Base-by-base conservation (phyloP, 2,113 vertebrate genomes). In the Alces alces region DNA sequence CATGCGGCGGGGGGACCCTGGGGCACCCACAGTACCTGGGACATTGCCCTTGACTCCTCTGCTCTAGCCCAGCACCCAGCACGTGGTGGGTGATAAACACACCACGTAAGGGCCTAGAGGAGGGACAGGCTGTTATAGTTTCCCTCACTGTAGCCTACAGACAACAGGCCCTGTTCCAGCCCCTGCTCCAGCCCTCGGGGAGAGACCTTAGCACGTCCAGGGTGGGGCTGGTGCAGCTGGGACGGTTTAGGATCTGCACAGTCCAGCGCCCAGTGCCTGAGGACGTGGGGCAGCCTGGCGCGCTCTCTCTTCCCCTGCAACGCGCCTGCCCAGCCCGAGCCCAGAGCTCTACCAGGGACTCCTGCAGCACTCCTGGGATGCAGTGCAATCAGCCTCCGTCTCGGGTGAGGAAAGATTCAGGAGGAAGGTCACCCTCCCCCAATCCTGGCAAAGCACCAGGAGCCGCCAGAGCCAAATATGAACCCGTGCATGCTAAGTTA, bases 321-420 rank as follows among this genome's bases (percentile, higher is more conserved):
- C 2, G 1, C 21, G 6, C 2, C 9, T 39, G 43, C 17, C 76
- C 19, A 21, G 55, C 58, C 89, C 15, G 12, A 79, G 25, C 80
- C 54, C n/a, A 50, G 78, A 30, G 21, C 36, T 36, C 17, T 7
- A 1, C 5, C 9, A 28, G 0, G 11, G 1, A 0, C 10, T 50
- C 61, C 57, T 21, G 5, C 14, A 28, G 21, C 27, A 27, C 25
- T 33, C 30, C 33, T 9, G 2, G 30, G 36, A 27, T 12, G 11
- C 2, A n/a, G 73, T 5, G 16, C 11, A 30, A 10, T 33, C n/a
- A 10, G 16, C n/a, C 21, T 33, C 11, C 7, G 4, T 28, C 33
- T 55, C 16, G 21, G 36, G 52, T 61, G 54, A 73, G 79, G 50
- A n/a, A 30, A 64, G 19, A 27, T 25, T 19, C 12, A 1, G 43